These are phyloP conservation scores for Ia io DNA, from an alignment of 2,113 vertebrate genomes.

Conservation along the genomic window DNA sequence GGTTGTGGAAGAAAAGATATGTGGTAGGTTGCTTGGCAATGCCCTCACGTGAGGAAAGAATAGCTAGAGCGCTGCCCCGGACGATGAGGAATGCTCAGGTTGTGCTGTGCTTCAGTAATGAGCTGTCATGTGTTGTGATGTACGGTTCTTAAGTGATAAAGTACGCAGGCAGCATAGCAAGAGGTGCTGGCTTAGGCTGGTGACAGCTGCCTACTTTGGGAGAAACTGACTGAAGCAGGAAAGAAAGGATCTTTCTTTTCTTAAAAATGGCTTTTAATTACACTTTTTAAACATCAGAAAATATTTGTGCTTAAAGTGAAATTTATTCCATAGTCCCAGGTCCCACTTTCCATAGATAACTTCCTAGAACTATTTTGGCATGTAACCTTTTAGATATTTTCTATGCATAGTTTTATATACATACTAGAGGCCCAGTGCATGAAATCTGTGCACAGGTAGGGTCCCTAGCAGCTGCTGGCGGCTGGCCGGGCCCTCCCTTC, in stretches of 20 bases:
- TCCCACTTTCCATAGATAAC: neutral
- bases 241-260: neutral
- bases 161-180: neutral
- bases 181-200: neutral
- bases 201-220: conserved; percentile 48
- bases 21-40: neutral
- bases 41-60: neutral
- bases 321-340: neutral
- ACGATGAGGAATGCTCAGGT: neutral
- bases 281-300: neutral
- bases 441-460: too few relatives aligned
- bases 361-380: neutral
- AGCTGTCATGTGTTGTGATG: conserved; percentile 28
- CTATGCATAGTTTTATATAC: neutral
- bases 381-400: neutral
- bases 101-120: neutral
- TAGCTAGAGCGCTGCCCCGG: neutral
- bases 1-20: neutral
- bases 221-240: conserved; percentile 19
- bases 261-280: conserved; percentile 28
- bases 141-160: neutral
- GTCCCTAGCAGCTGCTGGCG: too few relatives aligned
- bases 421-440: too few relatives aligned
- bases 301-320: neutral
- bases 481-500: too few relatives aligned